Base-by-base conservation (phyloP, 2,888 invertebrate genomes). In the Eumerus sabulonum region DNA sequence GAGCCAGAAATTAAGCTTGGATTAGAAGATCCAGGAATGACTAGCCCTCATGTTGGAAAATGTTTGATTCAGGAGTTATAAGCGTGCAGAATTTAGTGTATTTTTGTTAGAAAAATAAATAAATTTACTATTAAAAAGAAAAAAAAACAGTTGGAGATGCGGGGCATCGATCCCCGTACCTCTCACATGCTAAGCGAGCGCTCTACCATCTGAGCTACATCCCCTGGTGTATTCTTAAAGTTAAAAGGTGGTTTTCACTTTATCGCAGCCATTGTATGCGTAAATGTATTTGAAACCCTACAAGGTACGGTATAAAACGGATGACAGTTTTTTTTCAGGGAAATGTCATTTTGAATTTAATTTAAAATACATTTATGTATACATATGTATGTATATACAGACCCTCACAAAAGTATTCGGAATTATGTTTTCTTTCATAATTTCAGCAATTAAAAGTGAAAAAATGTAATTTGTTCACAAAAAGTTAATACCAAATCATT, bases 171-270 rank as follows among this genome's bases (percentile, higher is more conserved):
- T 90, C 90, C 90, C 90, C 89, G 90, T 90, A 90, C 90, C 90
- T 90, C 90, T 90, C 90, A 89, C 90, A 90, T 90, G 90, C 90
- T 90, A 90, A 90, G 89, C 90, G 90, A 90, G 90, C 90, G 90
- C 90, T 90, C 90, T 90, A 90, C 90, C 90, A 90, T 90, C 89
- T 90, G 90, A 90, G 90, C 90, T 90, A 90, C 90, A 82, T 82
- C 82, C 82, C 82, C 82, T 2, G 19, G 9, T 1, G 12, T 36
- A 4, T 17, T 3, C 0, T 1, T 4, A 0, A 12, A 1, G 12
- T 48, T 12, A 48, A 4, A 48, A 11, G 12, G 9, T 19, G 5
- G 16, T 50, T 16, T 50, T 50, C 5, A n/a, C 11, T 40, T 3
- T 40, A n/a, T n/a, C 5, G 40, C 9, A 5, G n/a, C 9, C 11